These are phyloP conservation scores for Gavia stellata DNA, from an alignment of 2,113 vertebrate species.

Conservation along the genomic window DNA sequence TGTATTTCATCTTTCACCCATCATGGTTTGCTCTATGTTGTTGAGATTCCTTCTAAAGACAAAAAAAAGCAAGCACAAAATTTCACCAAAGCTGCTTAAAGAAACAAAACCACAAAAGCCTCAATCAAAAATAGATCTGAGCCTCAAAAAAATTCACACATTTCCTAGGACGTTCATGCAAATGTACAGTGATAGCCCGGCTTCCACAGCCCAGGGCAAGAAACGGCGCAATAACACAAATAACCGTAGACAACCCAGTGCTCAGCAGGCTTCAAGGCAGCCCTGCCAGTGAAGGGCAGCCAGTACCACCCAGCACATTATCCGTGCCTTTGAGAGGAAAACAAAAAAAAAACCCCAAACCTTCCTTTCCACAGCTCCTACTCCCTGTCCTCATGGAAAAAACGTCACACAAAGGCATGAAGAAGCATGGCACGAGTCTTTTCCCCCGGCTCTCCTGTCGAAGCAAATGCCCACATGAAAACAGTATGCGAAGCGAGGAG, in stretches of 20 bases:
- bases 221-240: not conserved
- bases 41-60: not conserved
- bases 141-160: not conserved
- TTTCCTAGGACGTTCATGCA: not conserved
- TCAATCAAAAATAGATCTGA: not conserved
- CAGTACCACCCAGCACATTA: not conserved
- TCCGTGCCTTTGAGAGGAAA: not conserved
- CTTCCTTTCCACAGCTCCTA: not conserved
- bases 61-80: not conserved
- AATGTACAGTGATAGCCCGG: not conserved
- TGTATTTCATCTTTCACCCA: not conserved
- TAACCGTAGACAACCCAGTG: not conserved
- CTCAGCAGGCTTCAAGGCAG: not conserved
- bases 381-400: not conserved
- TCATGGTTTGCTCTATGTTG: not conserved
- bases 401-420: not conserved
- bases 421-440: rapidly evolving
- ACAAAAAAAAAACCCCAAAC: not conserved
- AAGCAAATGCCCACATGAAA: not conserved
- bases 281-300: rapidly evolving
- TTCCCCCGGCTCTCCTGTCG: not conserved
- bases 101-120: not conserved
- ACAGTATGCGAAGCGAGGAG: rapidly evolving
- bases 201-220: not conserved
- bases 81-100: not conserved